Evolutionary conservation across 2,888 invertebrate species (phyloP), one percentile per base, ranked within the genome.

Genomic region (Elysia crispata): DNA sequence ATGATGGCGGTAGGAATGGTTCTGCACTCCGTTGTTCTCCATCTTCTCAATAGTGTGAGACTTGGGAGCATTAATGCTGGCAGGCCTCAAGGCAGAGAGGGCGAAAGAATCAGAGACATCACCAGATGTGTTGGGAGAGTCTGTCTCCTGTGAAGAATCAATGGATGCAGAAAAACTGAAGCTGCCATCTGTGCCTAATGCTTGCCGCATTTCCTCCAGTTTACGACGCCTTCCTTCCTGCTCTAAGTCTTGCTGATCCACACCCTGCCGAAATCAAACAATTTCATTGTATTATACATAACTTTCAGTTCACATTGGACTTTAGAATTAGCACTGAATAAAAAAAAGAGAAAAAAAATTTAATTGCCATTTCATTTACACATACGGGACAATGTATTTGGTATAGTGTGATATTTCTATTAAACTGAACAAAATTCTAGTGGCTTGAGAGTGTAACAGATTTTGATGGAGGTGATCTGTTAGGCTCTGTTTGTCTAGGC

Each of bases 191-290:
- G 86, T 85, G 20, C 85, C 84, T 57, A 89, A 84, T 33, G 83
- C 79, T 60, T 86, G 85, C 6, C 90, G 80, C 83, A 89, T 85
- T 50, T 87, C 86, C 76, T 88, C 88, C 72, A 89, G 85, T 72
- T 88, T 89, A 33, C 82, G 83, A 33, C 88, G 79, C 25, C 89
- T 79, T 54, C 81, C 84, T 74, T 89, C 88, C 73, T 84, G 81
- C 73, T 87, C 86, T 25, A 84, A 80, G 5, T 82, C 77, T 81
- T 84, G 85, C 57, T 79, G 85, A 69, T 87, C 85, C 25, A 82
- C 79, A 60, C 84, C 87, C 88, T 88, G 69, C 5, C 15, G 50
- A 18, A 57, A 0, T 15, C 72, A 62, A 41, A 49, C 11, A 28
- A 20, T 25, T n/a, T 13, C 30, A 25, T 28, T 30, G 5, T 1